Evolutionary conservation across 2,113 vertebrate species (phyloP).

Genomic region (Apistogramma diplotaenia): DNA sequence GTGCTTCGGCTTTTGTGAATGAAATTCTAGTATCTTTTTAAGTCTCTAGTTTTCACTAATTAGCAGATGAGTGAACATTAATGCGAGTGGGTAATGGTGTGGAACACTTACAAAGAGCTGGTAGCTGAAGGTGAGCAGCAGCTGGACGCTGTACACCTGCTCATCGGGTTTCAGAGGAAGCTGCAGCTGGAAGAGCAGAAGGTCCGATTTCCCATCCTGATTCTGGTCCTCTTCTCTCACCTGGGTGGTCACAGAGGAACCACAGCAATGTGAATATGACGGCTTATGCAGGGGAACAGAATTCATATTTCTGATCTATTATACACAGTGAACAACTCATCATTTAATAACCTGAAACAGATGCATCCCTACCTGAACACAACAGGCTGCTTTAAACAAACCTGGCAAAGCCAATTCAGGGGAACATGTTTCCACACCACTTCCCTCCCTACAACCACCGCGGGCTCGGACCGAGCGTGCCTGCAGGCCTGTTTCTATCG

Average conservation of each 20-base stretch:
- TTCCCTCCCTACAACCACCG: no score
- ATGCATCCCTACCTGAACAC: no score
- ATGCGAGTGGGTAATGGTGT: background rate
- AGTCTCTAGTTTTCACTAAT: background rate
- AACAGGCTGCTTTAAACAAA: no score
- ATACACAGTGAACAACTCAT: background rate
- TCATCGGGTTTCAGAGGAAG: slow-evolving; percentile 85
- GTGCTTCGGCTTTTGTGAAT: no score
- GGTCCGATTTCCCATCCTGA: slow-evolving; percentile 88
- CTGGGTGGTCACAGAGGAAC: slow-evolving; percentile 60
- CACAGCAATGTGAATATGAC: background rate
- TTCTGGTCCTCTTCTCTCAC: slow-evolving; percentile 90
- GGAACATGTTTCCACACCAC: no score
- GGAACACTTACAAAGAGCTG: slow-evolving; percentile 83
- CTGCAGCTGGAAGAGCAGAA: slow-evolving; percentile 80
- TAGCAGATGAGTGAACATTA: background rate
- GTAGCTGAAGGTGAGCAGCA: slow-evolving; percentile 93
- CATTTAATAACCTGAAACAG: background rate
- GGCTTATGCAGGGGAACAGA: background rate
- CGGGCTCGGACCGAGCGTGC: no score
- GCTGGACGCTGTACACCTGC: slow-evolving; percentile 84
- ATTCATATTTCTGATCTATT: fast-evolving
- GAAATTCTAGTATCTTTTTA: no score
- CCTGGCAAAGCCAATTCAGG: no score
- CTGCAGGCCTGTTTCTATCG: no score